Percentiles rank a stretch among this genome's conserved stretches.
Evolutionary conservation across 2,888 invertebrate species (phyloP).

Genomic region (Pheosia tremula): DNA sequence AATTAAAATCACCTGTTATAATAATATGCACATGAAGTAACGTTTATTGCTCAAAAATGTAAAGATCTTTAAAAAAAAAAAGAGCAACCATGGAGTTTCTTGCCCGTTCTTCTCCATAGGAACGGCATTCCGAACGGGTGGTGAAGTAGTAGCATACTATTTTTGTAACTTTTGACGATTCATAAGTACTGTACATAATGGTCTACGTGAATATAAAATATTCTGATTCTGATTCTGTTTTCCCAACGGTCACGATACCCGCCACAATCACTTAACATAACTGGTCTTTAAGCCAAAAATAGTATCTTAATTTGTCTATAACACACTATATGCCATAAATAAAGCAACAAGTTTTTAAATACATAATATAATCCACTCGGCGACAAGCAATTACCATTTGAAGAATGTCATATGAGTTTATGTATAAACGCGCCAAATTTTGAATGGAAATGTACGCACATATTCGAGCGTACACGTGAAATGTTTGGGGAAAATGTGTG

Average conservation of each 20-base stretch:
- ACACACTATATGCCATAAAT: neutral
- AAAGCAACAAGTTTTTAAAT: neutral
- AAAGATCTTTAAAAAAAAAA: no score
- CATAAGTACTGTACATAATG: no score
- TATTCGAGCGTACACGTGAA: neutral
- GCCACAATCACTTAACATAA: neutral
- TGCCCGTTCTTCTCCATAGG: no score
- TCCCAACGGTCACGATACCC: neutral
- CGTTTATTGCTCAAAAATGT: no score
- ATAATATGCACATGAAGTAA: no score
- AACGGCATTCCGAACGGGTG: no score
- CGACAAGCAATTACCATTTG: neutral
- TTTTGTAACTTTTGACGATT: no score
- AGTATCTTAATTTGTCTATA: neutral
- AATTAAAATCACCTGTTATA: no score
- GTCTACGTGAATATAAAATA: no score
- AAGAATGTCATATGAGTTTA: neutral
- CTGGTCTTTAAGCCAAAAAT: neutral
- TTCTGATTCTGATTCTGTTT: neutral
- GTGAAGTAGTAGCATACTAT: no score
- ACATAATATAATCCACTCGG: neutral
- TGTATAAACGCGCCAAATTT: neutral
- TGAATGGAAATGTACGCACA: neutral
- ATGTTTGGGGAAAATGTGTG: neutral
- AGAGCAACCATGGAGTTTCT: no score